Conservation (phyloP, 2,888 invertebrate genomes). For the Mongoloraphidia duomilia region DNA sequence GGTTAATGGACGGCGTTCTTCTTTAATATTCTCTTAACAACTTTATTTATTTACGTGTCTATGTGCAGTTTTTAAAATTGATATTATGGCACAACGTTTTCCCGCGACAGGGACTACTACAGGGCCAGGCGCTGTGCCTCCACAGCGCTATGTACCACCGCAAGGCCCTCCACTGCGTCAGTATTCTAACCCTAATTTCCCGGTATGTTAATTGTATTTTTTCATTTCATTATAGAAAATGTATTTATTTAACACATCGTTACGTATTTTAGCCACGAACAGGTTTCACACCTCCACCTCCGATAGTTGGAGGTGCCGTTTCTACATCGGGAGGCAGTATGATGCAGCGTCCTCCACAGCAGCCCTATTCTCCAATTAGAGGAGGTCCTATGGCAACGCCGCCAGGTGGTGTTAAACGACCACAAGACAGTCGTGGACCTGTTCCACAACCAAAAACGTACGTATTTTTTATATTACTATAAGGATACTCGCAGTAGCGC, state of each 20-base stretch:
- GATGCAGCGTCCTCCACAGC: constrained; percentile 41
- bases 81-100: constrained; percentile 40
- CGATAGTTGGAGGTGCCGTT: constrained; percentile 35
- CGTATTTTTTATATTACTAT: constrained; percentile 14
- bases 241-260: neutral
- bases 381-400: constrained; percentile 41
- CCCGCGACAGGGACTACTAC: constrained; percentile 35
- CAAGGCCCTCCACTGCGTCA: constrained; percentile 51
- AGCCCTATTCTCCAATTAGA: constrained; percentile 43
- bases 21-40: too few relatives aligned
- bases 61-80: too few relatives aligned
- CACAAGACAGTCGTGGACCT: constrained; percentile 42
- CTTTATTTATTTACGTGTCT: too few relatives aligned
- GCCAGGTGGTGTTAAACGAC: constrained; percentile 44
- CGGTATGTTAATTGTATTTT: constrained; percentile 37
- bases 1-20: too few relatives aligned
- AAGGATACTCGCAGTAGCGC: too few relatives aligned
- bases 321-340: constrained; percentile 30
- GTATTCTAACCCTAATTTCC: constrained; percentile 59
- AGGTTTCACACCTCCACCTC: constrained; percentile 52
- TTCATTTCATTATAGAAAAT: neutral
- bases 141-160: constrained; percentile 44
- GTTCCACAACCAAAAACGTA: constrained; percentile 48
- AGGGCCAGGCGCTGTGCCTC: constrained; percentile 37
- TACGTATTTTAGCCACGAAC: constrained; percentile 37